Evolutionary conservation across 2,797 vertebrate species (phyloP).

Genomic region (Bovichtus diacanthus): DNA sequence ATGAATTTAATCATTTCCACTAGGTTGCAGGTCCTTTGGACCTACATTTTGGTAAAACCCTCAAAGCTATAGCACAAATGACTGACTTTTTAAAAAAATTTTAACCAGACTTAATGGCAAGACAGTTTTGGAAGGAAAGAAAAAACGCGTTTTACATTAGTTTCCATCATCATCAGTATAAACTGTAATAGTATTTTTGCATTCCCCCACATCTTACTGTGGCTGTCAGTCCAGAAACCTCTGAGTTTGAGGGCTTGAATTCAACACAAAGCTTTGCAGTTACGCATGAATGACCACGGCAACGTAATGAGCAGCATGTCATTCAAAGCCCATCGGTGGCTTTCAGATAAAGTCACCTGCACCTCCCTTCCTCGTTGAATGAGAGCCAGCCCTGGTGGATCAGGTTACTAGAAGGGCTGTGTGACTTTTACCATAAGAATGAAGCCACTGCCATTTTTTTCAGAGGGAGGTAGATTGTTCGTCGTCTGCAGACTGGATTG

Average conservation of each 20-base stretch:
- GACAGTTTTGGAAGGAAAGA: neutral
- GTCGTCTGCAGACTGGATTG: conserved; percentile 64
- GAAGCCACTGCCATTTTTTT: conserved; percentile 58
- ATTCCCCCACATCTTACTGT: neutral
- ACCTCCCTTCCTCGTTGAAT: conserved; percentile 63
- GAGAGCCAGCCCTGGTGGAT: conserved; percentile 64
- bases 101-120: too few relatives aligned
- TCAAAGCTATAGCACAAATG: neutral
- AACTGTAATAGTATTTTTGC: neutral
- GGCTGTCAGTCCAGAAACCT: neutral
- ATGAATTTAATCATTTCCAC: neutral
- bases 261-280: conserved; percentile 65
- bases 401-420: conserved; percentile 74
- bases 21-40: neutral
- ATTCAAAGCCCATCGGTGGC: conserved; percentile 77
- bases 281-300: conserved; percentile 72
- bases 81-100: too few relatives aligned
- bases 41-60: neutral
- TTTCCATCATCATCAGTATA: neutral
- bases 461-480: conserved; percentile 54
- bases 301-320: conserved; percentile 70
- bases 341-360: conserved; percentile 75
- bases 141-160: neutral
- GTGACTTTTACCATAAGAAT: conserved; percentile 84
- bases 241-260: conserved; percentile 28